These are phyloP conservation scores for Nycticorax nycticorax DNA, from an alignment of 2,113 vertebrate genomes.

Conservation along the genomic window DNA sequence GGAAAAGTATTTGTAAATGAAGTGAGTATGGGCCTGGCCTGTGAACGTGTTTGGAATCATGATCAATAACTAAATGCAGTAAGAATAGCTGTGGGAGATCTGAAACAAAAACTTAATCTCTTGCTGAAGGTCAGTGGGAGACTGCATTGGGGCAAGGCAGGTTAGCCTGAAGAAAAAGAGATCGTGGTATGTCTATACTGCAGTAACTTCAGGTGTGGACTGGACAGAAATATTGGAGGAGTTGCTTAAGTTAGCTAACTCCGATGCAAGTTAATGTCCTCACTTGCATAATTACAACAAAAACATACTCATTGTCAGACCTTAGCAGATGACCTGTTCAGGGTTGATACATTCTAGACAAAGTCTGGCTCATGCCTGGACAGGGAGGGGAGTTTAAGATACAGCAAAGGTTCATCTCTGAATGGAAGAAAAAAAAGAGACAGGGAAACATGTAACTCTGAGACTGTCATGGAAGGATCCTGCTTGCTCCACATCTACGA, in stretches of 20 bases:
- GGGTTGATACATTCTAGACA: neutral
- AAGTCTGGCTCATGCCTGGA: neutral
- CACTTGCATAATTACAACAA: neutral
- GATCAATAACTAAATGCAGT: neutral
- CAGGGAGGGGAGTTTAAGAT: neutral
- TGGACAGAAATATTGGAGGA: neutral
- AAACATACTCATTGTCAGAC: neutral
- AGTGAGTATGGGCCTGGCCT: constrained; percentile 75
- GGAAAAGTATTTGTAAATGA: constrained; percentile 88
- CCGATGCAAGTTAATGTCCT: neutral
- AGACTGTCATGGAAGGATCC: neutral
- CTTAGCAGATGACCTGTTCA: neutral
- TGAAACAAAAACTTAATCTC: neutral
- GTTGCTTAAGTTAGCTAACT: neutral
- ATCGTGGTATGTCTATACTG: accelerated
- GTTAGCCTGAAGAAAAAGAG: neutral
- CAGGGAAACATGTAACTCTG: neutral
- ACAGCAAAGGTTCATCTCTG: neutral
- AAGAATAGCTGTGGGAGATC: neutral
- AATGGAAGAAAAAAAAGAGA: neutral
- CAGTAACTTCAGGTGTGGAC: neutral
- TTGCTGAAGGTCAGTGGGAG: neutral
- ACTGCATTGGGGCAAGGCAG: neutral
- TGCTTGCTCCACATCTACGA: neutral
- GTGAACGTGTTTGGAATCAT: neutral